Base-by-base conservation (phyloP, 2,888 invertebrate genomes). In the Julus scanicus region DNA sequence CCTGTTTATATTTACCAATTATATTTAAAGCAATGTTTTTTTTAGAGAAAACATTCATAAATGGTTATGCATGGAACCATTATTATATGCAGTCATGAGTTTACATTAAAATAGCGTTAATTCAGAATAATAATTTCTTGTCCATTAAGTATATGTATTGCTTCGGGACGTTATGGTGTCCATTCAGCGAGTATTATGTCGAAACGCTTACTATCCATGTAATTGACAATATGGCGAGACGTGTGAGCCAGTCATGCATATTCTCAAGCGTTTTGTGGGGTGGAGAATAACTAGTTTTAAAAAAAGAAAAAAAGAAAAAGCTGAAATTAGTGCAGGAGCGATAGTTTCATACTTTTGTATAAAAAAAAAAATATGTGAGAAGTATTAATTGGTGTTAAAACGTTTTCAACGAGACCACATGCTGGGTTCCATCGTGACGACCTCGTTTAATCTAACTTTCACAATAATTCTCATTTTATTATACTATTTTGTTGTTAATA, bases 241-340 rank as follows among this genome's bases (percentile, higher is more conserved):
- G 80, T 80, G 80, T 80, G 29, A 37, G 80, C 80, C 80, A 37
- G 80, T 80, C 80, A 37, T 80, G 80, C 80, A 37, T 80, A 13
- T 80, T 80, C 80, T 80, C 80, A 80, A 80, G 80, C 29, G 11
- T 39, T 80, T 80, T 80, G 80, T 80, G 37, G 80, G 80, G 80
- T 37, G 80, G 80, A 80, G 80, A 80, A 13, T 8, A 37, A 80
- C 80, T 80, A 80, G 80, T 80, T 80, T 29, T 49, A 49, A 49
- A 49, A 71, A 57, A 17, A 71, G 37, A 71, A 80, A 29, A 80
- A 80, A 20, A 63, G n/a, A 5, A 80, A 80, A 80, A 80, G 80
- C 80, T 80, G 80, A 80, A 80, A 80, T 80, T 80, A 80, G 80
- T 80, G 80, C 80, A 80, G 80, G 37, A 15, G 80, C 80, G 37